Evolutionary conservation across 2,888 invertebrate species (phyloP).

Genomic region (Cryptophagus acutangulus): DNA sequence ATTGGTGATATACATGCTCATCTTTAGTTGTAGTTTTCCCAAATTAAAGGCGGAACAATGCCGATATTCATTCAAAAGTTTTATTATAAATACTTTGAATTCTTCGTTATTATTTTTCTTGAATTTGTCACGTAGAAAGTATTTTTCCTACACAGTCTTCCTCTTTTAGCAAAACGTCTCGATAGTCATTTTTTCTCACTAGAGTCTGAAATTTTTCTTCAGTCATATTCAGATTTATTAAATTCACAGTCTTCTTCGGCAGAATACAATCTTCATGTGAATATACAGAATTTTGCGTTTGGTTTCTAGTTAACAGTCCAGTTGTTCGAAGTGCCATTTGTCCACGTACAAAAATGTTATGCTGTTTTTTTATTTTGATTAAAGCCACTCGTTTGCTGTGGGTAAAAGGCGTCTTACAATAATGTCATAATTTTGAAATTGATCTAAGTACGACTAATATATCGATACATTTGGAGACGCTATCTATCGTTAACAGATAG

Average conservation of each 20-base stretch:
- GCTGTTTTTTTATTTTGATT: neutral
- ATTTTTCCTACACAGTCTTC: neutral
- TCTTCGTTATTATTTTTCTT: neutral
- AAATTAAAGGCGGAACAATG: constrained; percentile 15
- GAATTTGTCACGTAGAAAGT: too few relatives aligned
- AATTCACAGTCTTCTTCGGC: neutral
- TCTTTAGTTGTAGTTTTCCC: constrained; percentile 14
- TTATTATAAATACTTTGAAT: constrained; percentile 4
- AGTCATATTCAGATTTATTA: neutral
- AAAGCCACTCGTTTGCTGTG: constrained; percentile 12
- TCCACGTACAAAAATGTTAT: neutral
- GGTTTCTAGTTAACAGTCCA: too few relatives aligned
- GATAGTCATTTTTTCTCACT: constrained; percentile 5
- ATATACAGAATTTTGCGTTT: neutral
- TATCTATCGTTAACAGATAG: constrained; percentile 13
- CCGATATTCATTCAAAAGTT: constrained; percentile 13
- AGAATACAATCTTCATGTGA: neutral
- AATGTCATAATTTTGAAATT: constrained; percentile 24
- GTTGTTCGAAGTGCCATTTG: neutral
- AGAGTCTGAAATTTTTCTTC: constrained; percentile 4
- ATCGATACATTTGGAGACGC: constrained; percentile 17
- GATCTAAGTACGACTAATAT: constrained; percentile 26
- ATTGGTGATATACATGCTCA: constrained; percentile 16
- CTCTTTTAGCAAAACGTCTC: neutral
- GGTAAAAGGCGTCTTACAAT: constrained; percentile 24